Base-by-base conservation (phyloP, 2,113 vertebrate species). In the Gymnarchus niloticus region DNA sequence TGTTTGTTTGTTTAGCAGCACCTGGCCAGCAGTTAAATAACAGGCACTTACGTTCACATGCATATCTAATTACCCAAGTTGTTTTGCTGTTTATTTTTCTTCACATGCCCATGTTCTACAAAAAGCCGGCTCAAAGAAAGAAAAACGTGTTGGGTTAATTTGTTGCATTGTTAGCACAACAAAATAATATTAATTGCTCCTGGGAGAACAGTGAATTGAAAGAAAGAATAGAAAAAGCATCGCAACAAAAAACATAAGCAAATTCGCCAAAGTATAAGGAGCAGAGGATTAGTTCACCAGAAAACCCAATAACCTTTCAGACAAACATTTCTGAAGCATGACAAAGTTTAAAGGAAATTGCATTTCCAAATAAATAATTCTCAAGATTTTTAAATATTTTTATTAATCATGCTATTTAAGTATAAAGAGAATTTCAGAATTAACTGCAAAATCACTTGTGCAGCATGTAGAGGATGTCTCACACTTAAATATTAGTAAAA, bases 21-120 rank as follows among this genome's bases (percentile, higher is more conserved):
- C 51, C 88, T 86, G 86, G 78, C n/a, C 52, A 54, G 14, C 28
- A 37, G n/a, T 59, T 83, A 54, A 65, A 86, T 84, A 12, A 81
- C 51, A 83, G 81, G 52, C 33, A 41, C 83, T 84, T 84, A 48
- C 57, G 76, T 59, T 86, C 84, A 73, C 57, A 54, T n/a, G 0
- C 76, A 81, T 84, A 52, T 69, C 57, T 76, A n/a, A 37, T 33
- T 57, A 61, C 23, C 52, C 57, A n/a, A 37, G 46, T 69, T 33
- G 48, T 76, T 56, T 10, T 14, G 23, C 9, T 81, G 69, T 37
- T 1, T 65, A 3, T 69, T 8, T 52, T 1, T 2, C 12, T 33
- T 46, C 51, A 6, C 25, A 61, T 7, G 25, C 25, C 25, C n/a
- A 23, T 56, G 17, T 25, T 49, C 28, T 56, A 86, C 37, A 83